phyloP scores from a whole-genome alignment of 1,140 invertebrate species.

The Hyposmocoma kahamanoa region DNA sequence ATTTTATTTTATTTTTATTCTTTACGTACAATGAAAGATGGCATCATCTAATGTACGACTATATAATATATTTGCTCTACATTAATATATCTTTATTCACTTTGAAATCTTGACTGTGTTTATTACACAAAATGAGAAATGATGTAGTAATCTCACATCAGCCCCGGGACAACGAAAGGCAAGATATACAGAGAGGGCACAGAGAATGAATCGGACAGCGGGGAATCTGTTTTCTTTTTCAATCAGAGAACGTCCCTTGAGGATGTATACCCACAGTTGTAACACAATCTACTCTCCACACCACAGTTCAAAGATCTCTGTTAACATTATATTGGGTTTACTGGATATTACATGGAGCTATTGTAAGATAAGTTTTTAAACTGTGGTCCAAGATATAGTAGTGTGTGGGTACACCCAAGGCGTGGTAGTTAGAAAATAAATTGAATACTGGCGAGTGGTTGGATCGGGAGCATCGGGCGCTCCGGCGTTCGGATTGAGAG shows the following conservation, averaged over 20 bases:
- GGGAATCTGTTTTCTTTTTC: slow-evolving; percentile 63
- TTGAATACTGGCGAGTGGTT: slow-evolving; percentile 49
- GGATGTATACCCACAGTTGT: slow-evolving; percentile 28
- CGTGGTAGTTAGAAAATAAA: slow-evolving; percentile 58
- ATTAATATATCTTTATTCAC: no score
- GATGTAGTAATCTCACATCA: no score
- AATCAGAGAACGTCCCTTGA: slow-evolving; percentile 55
- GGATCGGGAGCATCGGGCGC: slow-evolving; percentile 24
- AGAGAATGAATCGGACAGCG: slow-evolving; percentile 59
- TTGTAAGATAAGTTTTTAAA: slow-evolving; percentile 1
- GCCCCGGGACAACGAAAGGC: slow-evolving; percentile 24
- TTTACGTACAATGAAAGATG: no score
- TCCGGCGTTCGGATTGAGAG: slow-evolving; percentile 30
- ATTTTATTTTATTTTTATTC: no score
- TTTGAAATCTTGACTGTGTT: no score
- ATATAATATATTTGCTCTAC: no score
- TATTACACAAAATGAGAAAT: no score
- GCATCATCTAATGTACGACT: no score
- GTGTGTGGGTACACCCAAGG: slow-evolving; percentile 16
- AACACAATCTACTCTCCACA: slow-evolving; percentile 16
- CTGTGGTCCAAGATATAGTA: slow-evolving; percentile 14
- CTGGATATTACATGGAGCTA: slow-evolving; percentile 2
- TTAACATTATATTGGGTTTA: no score
- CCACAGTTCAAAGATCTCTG: slow-evolving; percentile 19
- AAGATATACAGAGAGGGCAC: slow-evolving; percentile 39